Conservation (phyloP, 2,797 vertebrate genomes). For the Pristis pectinata region DNA sequence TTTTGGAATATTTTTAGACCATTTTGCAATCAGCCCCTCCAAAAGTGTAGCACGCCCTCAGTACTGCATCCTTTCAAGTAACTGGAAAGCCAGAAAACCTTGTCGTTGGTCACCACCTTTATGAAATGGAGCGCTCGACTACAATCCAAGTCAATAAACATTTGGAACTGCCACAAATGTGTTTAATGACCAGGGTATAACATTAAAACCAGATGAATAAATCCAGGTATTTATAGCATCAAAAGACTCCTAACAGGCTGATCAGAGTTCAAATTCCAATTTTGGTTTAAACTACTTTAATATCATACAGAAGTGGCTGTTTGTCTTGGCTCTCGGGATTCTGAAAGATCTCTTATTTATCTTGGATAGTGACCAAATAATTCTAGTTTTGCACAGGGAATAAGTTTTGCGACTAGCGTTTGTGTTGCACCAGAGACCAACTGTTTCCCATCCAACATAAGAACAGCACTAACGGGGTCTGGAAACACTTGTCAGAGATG, state of each 20-base stretch:
- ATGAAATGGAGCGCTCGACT: neutral
- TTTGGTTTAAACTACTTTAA: neutral
- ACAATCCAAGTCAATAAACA: neutral
- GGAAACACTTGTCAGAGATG: neutral
- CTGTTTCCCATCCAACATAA: neutral
- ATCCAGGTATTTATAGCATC: neutral
- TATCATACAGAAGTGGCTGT: neutral
- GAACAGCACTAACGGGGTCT: neutral
- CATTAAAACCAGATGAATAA: conserved; percentile 22
- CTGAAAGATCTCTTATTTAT: neutral
- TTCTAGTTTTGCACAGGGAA: neutral
- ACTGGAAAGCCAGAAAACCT: neutral
- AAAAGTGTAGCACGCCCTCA: neutral
- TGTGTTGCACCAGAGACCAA: neutral
- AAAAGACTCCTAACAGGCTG: neutral
- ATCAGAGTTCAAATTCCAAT: conserved; percentile 15
- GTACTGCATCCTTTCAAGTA: neutral
- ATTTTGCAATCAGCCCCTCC: neutral
- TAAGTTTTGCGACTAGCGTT: neutral
- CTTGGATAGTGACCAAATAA: neutral
- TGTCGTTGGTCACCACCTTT: neutral
- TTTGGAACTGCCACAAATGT: neutral
- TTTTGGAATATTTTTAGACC: too few relatives aligned
- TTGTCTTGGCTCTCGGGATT: neutral
- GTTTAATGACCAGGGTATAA: neutral